Base-by-base conservation (phyloP, 2,113 vertebrate genomes). In the Eolophus roseicapilla region DNA sequence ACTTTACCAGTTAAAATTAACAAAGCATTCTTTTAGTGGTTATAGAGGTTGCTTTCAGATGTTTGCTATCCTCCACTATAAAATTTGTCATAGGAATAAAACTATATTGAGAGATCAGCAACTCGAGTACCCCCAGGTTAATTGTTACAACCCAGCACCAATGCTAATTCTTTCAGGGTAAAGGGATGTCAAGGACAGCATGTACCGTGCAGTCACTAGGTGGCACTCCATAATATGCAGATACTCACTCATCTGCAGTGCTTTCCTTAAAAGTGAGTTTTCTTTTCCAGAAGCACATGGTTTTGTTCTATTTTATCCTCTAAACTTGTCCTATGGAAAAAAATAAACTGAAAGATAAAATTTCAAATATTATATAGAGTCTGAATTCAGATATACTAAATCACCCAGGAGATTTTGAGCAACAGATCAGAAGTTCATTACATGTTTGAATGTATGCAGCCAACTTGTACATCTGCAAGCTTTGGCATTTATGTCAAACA, bases 121-220 rank as follows among this genome's bases (percentile, higher is more conserved):
- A 4, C 43, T 67, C 0, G 0, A 86, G 44, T 88, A 17, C 7
- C 60, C 17, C 3, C 1, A 35, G 6, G 6, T 69, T 85, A 89
- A 23, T 31, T 70, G 16, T 55, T 88, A 35, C 33, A 63, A 16
- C 11, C 28, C 31, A 28, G 11, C 39, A 53, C 5, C 29, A 2
- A 10, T 8, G 39, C 7, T 62, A 86, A 29, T 70, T 50, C 25
- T 75, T 50, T 35, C 44, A 13, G 5, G 33, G 7, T 74, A 67
- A 63, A 35, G 78, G 63, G 29, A 10, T 23, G 24, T 92, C 19
- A 50, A 76, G 11, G 13, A 11, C 47, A 17, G 8, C 25, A 31
- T 31, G 20, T 33, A 24, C 16, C 16, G 20, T 41, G 46, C 13
- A 78, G 82, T 83, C 98, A 96, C 97, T 97, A 98, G 98, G 53